Base-by-base conservation (phyloP, 2,797 vertebrate species). In the Artibeus lituratus region DNA sequence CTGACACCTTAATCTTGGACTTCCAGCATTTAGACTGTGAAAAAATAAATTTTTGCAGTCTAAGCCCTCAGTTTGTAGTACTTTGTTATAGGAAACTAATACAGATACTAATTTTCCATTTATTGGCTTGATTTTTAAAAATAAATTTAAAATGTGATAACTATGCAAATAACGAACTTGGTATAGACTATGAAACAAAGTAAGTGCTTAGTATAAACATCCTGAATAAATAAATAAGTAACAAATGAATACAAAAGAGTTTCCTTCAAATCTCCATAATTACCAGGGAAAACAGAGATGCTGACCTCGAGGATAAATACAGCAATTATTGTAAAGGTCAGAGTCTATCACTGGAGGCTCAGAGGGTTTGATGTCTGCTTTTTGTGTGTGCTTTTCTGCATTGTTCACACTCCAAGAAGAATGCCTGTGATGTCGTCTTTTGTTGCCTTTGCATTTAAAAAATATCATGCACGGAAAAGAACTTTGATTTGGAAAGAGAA, bases 391-490 rank as follows among this genome's bases (percentile, higher is more conserved):
- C 2, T 81, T 35, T 70, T 57, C 29, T 72, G 42, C 87, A 84
- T 21, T 47, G n/a, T 59, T 47, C 12, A 16, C 4, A n/a, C 44
- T 92, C 62, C 10, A 57, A 32, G 42, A 95, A 81, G 70, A 84
- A 62, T 73, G 42, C 47, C 62, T 35, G 3, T 35, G 12, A 81
- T 90, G 82, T 83, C 83, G 47, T 24, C 70, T 96, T 90, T 85
- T 85, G 82, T 81, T 93, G 39, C 53, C 47, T 84, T 91, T 93
- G 37, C 29, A 42, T 88, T 91, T 85, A 94, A 67, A 97, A 62
- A 19, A 51, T 72, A 74, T 81, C 32, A 42, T 29, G 0, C n/a
- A 85, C 72, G 59, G 39, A 95, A 81, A 91, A 26, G 3, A 21
- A 73, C 53, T 96, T 88, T 94, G 87, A 86, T 95, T 82, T 85